These are phyloP conservation scores for Diarsia brunnea DNA, from an alignment of 2,888 invertebrate genomes.

Conservation along the genomic window DNA sequence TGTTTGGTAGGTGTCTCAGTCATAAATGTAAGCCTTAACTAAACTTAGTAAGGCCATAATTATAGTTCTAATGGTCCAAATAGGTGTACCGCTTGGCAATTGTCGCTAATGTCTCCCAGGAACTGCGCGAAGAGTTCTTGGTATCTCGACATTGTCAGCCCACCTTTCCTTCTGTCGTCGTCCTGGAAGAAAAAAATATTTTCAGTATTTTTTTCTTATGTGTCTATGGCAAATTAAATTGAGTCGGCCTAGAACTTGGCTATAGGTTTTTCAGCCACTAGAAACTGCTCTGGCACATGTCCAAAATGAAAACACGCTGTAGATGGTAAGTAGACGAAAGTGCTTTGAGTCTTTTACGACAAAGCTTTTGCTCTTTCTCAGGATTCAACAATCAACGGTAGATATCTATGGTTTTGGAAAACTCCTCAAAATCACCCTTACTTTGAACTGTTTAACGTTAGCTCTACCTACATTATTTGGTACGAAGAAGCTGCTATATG, in stretches of 20 bases:
- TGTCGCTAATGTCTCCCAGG: conserved; percentile 94
- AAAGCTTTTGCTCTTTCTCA: neutral
- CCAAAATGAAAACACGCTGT: neutral
- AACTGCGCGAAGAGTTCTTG: conserved; percentile 96
- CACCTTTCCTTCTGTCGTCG: conserved; percentile 95
- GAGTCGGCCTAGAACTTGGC: neutral
- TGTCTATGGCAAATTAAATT: neutral
- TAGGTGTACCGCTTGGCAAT: conserved; percentile 93
- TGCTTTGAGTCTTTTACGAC: neutral
- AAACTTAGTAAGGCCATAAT: conserved; percentile 49
- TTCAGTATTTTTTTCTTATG: neutral
- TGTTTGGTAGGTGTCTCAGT: conserved; percentile 71
- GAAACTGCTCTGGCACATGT: neutral
- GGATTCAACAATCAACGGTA: neutral
- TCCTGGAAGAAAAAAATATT: conserved; percentile 91
- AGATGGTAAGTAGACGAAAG: neutral
- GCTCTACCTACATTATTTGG: neutral
- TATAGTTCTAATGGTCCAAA: conserved; percentile 94
- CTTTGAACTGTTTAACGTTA: neutral
- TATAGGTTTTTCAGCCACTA: neutral
- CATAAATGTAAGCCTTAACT: conserved; percentile 67
- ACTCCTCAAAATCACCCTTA: neutral
- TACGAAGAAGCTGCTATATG: neutral
- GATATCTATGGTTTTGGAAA: neutral
- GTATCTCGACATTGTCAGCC: conserved; percentile 94